Conservation (phyloP, 2,113 vertebrate genomes). For the Cyprinus carpio region DNA sequence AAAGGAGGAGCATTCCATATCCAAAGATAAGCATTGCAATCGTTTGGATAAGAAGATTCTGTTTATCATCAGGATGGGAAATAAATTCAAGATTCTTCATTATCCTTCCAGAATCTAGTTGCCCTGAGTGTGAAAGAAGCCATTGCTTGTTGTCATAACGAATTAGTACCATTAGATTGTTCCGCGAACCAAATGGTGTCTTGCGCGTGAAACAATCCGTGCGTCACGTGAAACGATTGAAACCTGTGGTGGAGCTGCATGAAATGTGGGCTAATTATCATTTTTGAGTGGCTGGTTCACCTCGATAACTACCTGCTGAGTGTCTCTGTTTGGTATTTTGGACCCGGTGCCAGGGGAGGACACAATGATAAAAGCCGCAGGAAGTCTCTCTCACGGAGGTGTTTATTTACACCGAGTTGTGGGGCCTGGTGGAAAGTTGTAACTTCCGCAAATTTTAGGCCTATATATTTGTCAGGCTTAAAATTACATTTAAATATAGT, state of each 20-base stretch:
- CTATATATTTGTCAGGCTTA: constrained; percentile 40
- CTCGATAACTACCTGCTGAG: constrained; percentile 2
- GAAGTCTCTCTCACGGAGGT: constrained; percentile 46
- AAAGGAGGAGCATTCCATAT: constrained; percentile 56
- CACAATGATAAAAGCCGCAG: constrained; percentile 44
- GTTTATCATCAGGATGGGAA: constrained; percentile 40
- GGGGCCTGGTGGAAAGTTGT: constrained; percentile 51
- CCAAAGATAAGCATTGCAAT: constrained; percentile 55
- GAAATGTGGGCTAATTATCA: constrained; percentile 2
- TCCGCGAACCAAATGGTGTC: not conserved
- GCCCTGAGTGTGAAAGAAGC: constrained; percentile 42
- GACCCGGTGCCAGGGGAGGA: not conserved
- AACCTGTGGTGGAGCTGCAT: not conserved
- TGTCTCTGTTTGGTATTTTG: constrained; percentile 40
- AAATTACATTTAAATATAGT: constrained; percentile 36
- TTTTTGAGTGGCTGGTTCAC: constrained; percentile 8
- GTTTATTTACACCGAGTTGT: constrained; percentile 54
- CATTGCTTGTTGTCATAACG: constrained; percentile 40
- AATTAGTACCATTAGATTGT: constrained; percentile 51
- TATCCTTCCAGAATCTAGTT: constrained; percentile 41
- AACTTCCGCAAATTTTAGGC: constrained; percentile 30
- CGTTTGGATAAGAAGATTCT: constrained; percentile 58
- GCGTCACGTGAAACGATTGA: not conserved
- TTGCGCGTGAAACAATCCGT: not conserved
- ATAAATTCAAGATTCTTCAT: not conserved